These are phyloP conservation scores for Cavia aperea DNA, from an alignment of 2,113 vertebrate genomes.

Conservation along the genomic window DNA sequence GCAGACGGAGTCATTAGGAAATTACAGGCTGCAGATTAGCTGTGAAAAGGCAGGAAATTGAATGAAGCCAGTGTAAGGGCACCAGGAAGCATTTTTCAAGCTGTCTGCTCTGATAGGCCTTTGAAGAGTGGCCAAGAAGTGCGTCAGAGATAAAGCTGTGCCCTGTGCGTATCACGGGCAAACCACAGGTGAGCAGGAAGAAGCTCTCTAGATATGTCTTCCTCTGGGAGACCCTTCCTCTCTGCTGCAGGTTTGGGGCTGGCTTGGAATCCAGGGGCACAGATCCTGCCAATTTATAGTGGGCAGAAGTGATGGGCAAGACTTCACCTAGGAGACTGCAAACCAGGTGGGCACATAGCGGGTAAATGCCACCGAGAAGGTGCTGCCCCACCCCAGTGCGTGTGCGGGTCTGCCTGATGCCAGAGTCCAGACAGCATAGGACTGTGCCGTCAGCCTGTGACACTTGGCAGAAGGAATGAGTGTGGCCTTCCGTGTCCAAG, in stretches of 20 bases:
- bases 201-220: not conserved
- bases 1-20: constrained; percentile 48
- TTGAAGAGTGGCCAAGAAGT: not conserved
- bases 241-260: not conserved
- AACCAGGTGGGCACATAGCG: not conserved
- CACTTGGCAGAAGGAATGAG: not conserved
- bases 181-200: not conserved
- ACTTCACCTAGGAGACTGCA: not conserved
- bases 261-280: not conserved
- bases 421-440: not conserved
- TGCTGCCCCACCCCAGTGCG: too few species aligned
- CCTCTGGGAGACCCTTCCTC: not conserved
- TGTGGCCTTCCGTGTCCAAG: not conserved
- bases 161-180: not conserved
- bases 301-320: not conserved
- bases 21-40: constrained; percentile 54
- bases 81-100: constrained; percentile 13
- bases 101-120: constrained; percentile 20
- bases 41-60: constrained; percentile 47
- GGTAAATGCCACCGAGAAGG: not conserved
- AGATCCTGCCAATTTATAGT: not conserved
- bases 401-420: not conserved
- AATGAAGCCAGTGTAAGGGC: constrained; percentile 18
- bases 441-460: not conserved
- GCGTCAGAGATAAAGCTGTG: not conserved